Evolutionary conservation across 2,113 vertebrate genomes (phyloP).

Genomic region (Motacilla tschutschensis): DNA sequence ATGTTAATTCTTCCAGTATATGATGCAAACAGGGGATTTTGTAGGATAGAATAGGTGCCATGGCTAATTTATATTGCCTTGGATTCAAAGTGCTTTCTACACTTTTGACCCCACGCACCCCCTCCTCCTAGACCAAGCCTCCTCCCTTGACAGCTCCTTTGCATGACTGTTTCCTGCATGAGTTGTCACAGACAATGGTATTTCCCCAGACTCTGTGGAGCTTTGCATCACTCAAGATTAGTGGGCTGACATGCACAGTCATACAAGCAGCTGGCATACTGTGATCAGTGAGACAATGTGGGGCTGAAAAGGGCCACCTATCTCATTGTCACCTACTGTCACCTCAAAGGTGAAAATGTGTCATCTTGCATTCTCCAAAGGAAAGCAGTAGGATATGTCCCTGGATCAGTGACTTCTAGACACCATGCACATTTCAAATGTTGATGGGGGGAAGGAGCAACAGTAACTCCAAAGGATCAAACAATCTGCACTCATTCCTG

Average conservation of each 20-base stretch:
- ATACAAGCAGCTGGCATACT: neutral
- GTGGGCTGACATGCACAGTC: slow-evolving; percentile 11
- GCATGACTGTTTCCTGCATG: slow-evolving; percentile 42
- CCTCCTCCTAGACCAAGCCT: slow-evolving; percentile 1
- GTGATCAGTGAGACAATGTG: neutral
- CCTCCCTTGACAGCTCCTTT: slow-evolving; percentile 26
- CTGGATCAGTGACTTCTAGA: neutral
- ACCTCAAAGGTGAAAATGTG: neutral
- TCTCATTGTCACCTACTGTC: neutral
- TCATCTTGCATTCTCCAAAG: neutral
- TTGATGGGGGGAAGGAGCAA: neutral
- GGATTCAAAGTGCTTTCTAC: slow-evolving; percentile 40
- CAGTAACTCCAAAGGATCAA: neutral
- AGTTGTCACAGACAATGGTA: slow-evolving; percentile 35
- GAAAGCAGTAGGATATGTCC: neutral
- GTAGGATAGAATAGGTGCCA: neutral
- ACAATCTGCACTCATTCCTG: neutral
- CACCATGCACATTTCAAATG: neutral
- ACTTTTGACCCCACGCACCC: slow-evolving; percentile 29
- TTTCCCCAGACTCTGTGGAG: slow-evolving; percentile 18
- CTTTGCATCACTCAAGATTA: neutral
- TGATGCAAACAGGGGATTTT: neutral
- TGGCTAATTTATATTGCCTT: slow-evolving; percentile 8
- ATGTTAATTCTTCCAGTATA: neutral
- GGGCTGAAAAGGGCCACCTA: neutral